Percentiles rank a stretch among this genome's conserved stretches.
These are phyloP conservation scores for Carcharodon carcharias DNA, from an alignment of 2,797 vertebrate species.

Conservation along the genomic window DNA sequence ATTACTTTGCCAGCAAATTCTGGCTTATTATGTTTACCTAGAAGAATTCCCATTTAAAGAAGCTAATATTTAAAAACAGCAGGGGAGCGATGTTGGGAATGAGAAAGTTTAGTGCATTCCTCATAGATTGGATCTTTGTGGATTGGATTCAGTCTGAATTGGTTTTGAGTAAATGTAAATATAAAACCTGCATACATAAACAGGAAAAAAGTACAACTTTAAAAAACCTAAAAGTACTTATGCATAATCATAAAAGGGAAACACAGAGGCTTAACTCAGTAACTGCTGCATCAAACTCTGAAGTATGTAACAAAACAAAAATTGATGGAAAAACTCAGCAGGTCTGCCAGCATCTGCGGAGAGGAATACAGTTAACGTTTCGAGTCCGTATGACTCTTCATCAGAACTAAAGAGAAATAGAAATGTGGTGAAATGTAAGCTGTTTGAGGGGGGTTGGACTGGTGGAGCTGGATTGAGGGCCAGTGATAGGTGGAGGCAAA, in stretches of 20 bases:
- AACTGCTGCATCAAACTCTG: background rate
- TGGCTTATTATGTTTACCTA: background rate
- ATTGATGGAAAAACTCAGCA: too few species aligned
- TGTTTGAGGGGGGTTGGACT: too few species aligned
- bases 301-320: background rate
- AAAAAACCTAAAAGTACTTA: background rate
- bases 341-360: too few species aligned
- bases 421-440: too few species aligned
- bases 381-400: too few species aligned
- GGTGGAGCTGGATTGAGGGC: too few species aligned
- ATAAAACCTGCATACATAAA: background rate
- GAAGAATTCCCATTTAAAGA: background rate
- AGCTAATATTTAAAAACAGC: background rate
- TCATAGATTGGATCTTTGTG: background rate
- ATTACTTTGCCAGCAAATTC: background rate
- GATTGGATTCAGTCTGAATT: background rate
- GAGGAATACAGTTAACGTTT: too few species aligned
- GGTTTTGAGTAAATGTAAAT: background rate
- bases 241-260: background rate
- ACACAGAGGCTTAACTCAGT: background rate
- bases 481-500: too few species aligned
- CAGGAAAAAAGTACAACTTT: background rate
- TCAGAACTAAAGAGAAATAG: too few species aligned
- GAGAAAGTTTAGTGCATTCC: background rate
- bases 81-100: background rate